Evolutionary conservation across 2,113 vertebrate genomes (phyloP).

Genomic region (Picathartes gymnocephalus): DNA sequence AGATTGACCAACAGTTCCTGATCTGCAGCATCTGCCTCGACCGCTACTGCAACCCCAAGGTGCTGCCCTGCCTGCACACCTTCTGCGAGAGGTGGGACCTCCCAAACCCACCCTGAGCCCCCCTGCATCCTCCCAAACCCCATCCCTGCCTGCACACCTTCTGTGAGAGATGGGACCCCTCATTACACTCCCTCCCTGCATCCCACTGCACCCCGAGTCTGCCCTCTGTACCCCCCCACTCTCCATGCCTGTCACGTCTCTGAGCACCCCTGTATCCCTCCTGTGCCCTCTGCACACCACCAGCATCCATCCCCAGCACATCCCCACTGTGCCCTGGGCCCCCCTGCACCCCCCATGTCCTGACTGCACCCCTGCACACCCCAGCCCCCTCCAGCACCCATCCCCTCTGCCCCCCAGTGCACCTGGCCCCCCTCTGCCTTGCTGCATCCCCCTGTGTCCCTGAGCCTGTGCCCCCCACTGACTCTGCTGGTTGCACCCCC

Average conservation of each 20-base stretch:
- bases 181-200: not conserved
- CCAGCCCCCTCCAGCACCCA: not conserved
- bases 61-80: slow-evolving; percentile 89
- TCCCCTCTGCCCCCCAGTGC: not conserved
- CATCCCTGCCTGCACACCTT: not conserved
- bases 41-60: slow-evolving; percentile 84
- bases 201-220: no score
- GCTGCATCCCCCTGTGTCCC: not conserved
- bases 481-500: accelerated
- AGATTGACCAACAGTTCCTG: slow-evolving; percentile 96
- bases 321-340: not conserved
- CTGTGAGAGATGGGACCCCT: not conserved
- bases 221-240: not conserved
- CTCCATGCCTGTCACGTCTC: not conserved
- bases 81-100: slow-evolving; percentile 90
- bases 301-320: not conserved
- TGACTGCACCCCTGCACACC: not conserved
- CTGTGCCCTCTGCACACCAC: accelerated
- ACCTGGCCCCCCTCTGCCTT: not conserved
- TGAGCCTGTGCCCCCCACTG: not conserved
- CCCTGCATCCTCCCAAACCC: not conserved
- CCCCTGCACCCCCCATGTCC: not conserved
- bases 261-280: not conserved
- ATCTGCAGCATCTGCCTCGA: slow-evolving; percentile 96
- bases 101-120: not conserved